Percentiles rank a stretch among this genome's conserved stretches.
These are phyloP conservation scores for Uria lomvia DNA, from an alignment of 2,113 vertebrate species.

Conservation along the genomic window DNA sequence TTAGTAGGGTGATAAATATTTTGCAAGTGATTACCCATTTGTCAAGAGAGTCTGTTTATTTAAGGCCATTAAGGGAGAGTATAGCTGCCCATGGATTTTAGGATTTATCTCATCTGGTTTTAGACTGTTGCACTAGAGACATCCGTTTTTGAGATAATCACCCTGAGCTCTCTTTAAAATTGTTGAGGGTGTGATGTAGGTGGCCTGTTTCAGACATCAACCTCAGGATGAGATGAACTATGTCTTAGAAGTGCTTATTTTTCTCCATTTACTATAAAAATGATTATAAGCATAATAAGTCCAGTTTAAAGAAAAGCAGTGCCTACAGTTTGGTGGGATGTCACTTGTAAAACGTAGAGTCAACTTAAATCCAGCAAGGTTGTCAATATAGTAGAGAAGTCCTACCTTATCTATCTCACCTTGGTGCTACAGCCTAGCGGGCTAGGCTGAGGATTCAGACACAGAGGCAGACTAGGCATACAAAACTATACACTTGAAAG, in stretches of 20 bases:
- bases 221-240: neutral
- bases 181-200: neutral
- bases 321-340: neutral
- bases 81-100: neutral
- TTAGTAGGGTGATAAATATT: constrained; percentile 14
- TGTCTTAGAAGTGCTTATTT: neutral
- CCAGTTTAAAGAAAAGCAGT: neutral
- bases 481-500: neutral
- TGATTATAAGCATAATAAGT: neutral
- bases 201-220: neutral
- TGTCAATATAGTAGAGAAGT: neutral
- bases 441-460: neutral
- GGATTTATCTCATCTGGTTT: constrained; percentile 21
- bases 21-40: neutral
- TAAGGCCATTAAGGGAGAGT: neutral
- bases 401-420: neutral
- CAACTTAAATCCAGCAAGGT: neutral
- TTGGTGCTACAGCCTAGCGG: neutral
- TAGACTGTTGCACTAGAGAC: neutral
- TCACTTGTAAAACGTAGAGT: neutral
- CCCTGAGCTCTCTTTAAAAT: neutral
- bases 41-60: neutral
- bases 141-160: neutral
- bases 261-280: neutral
- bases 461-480: rapidly evolving